These are phyloP conservation scores for Criorhina ranunculi DNA, from an alignment of 2,888 invertebrate species.

Conservation along the genomic window DNA sequence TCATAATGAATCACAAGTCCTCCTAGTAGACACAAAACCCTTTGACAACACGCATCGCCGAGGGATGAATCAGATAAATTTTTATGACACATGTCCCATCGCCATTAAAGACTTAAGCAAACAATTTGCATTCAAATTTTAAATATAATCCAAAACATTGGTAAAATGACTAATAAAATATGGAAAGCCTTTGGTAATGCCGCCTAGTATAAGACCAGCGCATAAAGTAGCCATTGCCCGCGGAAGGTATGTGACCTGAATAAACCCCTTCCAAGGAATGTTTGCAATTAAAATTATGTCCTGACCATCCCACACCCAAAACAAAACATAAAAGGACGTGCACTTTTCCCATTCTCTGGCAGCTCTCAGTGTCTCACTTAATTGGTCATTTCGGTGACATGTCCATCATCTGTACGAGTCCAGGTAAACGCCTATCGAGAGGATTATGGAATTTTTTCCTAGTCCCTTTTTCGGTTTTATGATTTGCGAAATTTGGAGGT, in stretches of 20 bases:
- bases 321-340: constrained; percentile 68
- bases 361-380: constrained; percentile 41
- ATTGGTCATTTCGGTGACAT: constrained; percentile 68
- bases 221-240: constrained; percentile 16
- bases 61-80: constrained; percentile 7
- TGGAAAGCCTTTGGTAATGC: constrained; percentile 30
- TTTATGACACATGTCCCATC: constrained; percentile 23
- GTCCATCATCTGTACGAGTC: constrained; percentile 54
- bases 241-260: constrained; percentile 19
- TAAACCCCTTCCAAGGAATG: constrained; percentile 75
- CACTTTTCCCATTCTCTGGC: constrained; percentile 21
- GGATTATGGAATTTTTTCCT: constrained; percentile 58
- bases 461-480: constrained; percentile 48
- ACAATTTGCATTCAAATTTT: constrained; percentile 46
- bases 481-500: constrained; percentile 73
- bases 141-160: constrained; percentile 65
- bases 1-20: background rate
- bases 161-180: constrained; percentile 38
- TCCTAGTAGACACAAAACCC: background rate
- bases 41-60: background rate
- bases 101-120: constrained; percentile 44
- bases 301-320: constrained; percentile 77
- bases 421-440: constrained; percentile 54
- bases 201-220: constrained; percentile 5
- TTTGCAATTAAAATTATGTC: constrained; percentile 78